phyloP scores from a whole-genome alignment of 2,888 invertebrate genomes.

The Plagodis pulveraria region DNA sequence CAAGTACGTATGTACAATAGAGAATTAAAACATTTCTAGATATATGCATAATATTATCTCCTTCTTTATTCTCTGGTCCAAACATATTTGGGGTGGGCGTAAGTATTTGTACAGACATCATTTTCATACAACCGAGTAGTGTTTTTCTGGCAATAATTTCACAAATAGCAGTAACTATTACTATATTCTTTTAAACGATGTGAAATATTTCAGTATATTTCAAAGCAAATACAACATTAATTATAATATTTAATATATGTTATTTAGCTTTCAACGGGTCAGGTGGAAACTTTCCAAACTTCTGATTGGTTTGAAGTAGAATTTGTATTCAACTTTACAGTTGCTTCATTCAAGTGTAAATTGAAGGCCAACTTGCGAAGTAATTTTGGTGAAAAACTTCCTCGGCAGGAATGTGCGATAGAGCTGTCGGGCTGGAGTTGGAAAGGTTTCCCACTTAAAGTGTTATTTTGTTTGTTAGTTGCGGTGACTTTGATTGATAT shows the following conservation, averaged over 20 bases:
- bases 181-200: too few relatives aligned
- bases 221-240: too few relatives aligned
- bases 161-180: too few relatives aligned
- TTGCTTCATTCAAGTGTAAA: slow-evolving; percentile 66
- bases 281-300: slow-evolving; percentile 49
- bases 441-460: slow-evolving; percentile 25
- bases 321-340: slow-evolving; percentile 63
- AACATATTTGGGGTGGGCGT: too few relatives aligned
- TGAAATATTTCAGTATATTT: too few relatives aligned
- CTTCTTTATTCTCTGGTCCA: too few relatives aligned
- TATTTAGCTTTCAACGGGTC: slow-evolving; percentile 26
- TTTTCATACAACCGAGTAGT: too few relatives aligned
- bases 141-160: too few relatives aligned
- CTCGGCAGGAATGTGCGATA: slow-evolving; percentile 40
- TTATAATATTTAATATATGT: slow-evolving; percentile 1
- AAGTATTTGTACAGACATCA: too few relatives aligned
- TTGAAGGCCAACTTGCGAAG: slow-evolving; percentile 62
- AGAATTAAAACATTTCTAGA: too few relatives aligned
- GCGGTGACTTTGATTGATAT: slow-evolving; percentile 10
- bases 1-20: too few relatives aligned
- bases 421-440: slow-evolving; percentile 28
- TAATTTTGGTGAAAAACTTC: slow-evolving; percentile 58
- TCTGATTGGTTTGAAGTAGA: slow-evolving; percentile 66
- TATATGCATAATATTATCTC: too few relatives aligned
- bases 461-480: slow-evolving; percentile 17